Evolutionary conservation across 2,113 vertebrate genomes (phyloP), one percentile per base, ranked within the genome.

Genomic region (Festucalex cinctus): DNA sequence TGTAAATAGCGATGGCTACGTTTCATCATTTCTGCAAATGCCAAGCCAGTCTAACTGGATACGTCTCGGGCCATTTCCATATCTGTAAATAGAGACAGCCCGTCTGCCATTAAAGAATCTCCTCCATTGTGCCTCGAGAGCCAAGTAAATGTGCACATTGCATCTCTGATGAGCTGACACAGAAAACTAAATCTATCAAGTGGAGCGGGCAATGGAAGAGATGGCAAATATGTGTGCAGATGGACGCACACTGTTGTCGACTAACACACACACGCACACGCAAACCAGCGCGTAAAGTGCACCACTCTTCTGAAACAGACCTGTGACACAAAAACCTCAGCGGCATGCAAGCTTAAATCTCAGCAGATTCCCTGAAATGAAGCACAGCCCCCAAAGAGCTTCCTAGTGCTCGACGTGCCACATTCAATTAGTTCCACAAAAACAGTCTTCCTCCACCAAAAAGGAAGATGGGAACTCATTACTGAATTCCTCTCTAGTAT

Each of bases 391-490:
- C 88, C 70, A 88, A 87, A 91, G 84, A 89, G 85, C 79, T 88
- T 78, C 73, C 87, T 64, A 41, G 71, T 66, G 78, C 84, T 86
- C 80, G 75, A 78, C 81, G 82, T 85, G 90, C 81, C 91, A 89
- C 88, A 89, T 91, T 91, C 86, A 92, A 90, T 91, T 91, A 90
- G 87, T 90, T 90, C 90, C 88, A 88, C 88, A 91, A 88, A 91
- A 84, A 86, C 68, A 87, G 82, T 82, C 84, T 82, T 88, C 83
- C 81, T 68, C 76, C 70, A 81, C 81, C 85, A 79, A 85, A 85
- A 85, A 81, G 80, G 80, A 88, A 88, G 88, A 87, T 81, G 85
- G 85, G 76, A 89, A 88, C 88, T 89, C 91, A 91, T 91, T 89
- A 90, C 83, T 63, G 77, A 87, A 91, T 92, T 90, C 88, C 80